Evolutionary conservation across 2,888 invertebrate genomes (phyloP).

Genomic region (Ectemnius lituratus): DNA sequence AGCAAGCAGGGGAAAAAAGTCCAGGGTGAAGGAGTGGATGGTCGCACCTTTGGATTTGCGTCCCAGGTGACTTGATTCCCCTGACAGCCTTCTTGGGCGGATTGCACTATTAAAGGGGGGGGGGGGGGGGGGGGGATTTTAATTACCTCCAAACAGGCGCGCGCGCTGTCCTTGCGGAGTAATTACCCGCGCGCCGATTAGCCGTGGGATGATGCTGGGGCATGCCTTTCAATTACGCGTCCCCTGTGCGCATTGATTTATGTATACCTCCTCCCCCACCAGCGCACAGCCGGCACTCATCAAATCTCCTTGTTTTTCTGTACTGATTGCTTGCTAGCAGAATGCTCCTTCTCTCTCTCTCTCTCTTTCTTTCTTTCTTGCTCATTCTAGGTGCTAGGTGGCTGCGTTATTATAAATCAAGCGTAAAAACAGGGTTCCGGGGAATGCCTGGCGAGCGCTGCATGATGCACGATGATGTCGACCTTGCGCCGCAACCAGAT

Average conservation of each 20-base stretch:
- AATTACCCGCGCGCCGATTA: slow-evolving; percentile 44
- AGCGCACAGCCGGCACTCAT: slow-evolving; percentile 3
- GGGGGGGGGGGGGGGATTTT: slow-evolving; percentile 40
- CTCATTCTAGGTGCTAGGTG: too few species aligned
- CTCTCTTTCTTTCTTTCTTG: too few species aligned
- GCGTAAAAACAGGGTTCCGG: too few species aligned
- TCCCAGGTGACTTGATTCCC: too few species aligned
- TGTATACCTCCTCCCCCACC: slow-evolving; percentile 35
- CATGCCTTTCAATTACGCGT: slow-evolving; percentile 51
- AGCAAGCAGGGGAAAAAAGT: background rate
- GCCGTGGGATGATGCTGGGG: slow-evolving; percentile 32
- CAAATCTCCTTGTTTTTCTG: slow-evolving; percentile 42
- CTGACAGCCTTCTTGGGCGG: too few species aligned
- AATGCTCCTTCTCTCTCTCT: too few species aligned
- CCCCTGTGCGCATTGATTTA: slow-evolving; percentile 38
- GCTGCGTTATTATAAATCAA: too few species aligned
- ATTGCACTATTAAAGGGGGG: slow-evolving; percentile 12
- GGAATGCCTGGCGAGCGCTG: too few species aligned
- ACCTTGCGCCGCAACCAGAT: too few species aligned
- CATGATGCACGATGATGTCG: too few species aligned
- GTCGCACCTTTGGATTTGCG: too few species aligned
- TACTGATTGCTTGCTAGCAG: background rate
- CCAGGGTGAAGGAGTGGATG: too few species aligned
- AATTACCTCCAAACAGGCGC: slow-evolving; percentile 48
- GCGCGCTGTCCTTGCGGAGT: slow-evolving; percentile 53